phyloP scores from a whole-genome alignment of 2,888 invertebrate genomes.

The Nephrotoma appendiculata region DNA sequence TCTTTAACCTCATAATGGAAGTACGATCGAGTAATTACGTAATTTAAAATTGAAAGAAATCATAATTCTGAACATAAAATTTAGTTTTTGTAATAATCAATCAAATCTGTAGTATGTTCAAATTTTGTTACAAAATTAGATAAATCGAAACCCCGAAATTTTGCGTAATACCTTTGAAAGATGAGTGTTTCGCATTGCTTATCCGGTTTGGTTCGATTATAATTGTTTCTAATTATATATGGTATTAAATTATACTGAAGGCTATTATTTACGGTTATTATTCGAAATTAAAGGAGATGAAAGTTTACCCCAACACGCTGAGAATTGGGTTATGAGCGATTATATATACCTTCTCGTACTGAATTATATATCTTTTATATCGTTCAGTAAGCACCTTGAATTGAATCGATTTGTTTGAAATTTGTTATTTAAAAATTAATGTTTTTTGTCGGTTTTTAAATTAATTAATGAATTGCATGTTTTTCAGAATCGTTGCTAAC shows the following conservation, averaged over 20 bases:
- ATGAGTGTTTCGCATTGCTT: not conserved
- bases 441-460: not conserved
- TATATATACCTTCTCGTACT: too few relatives aligned
- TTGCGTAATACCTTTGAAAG: not conserved
- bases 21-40: not conserved
- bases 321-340: too few relatives aligned
- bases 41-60: not conserved
- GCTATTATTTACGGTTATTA: not conserved
- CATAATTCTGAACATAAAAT: not conserved
- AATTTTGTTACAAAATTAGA: not conserved
- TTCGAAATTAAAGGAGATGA: not conserved
- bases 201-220: not conserved
- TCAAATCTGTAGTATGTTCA: not conserved
- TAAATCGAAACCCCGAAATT: not conserved
- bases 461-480: not conserved
- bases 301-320: not conserved
- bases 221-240: not conserved
- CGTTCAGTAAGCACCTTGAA: not conserved
- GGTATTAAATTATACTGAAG: not conserved
- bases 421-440: too few relatives aligned
- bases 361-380: not conserved
- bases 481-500: not conserved
- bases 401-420: not conserved
- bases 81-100: not conserved
- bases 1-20: not conserved